Percentiles rank a stretch among this genome's conserved stretches.
These are phyloP conservation scores for Spisula subtruncata DNA, from an alignment of 2,888 invertebrate species.

Conservation along the genomic window DNA sequence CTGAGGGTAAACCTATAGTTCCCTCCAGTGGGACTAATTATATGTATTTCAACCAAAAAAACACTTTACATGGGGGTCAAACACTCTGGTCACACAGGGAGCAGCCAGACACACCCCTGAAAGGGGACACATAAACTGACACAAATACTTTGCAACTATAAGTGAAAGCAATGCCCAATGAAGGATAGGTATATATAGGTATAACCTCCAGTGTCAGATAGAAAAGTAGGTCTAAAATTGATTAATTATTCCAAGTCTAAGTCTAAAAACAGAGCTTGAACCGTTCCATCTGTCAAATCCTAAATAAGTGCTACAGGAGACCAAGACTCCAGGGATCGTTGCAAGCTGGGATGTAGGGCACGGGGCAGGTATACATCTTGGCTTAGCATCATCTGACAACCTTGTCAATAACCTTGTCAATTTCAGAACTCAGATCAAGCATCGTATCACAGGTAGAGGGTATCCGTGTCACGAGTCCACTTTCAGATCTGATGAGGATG, in stretches of 20 bases:
- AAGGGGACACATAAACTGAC: background rate
- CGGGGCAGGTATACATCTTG: background rate
- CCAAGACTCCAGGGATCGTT: background rate
- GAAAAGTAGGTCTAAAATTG: too few species aligned
- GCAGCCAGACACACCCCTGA: background rate
- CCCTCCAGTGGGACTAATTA: too few species aligned
- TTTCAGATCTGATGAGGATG: slow-evolving; percentile 66
- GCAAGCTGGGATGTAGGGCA: background rate
- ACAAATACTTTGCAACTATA: background rate
- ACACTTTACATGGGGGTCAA: background rate
- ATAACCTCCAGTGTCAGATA: background rate
- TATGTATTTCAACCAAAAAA: too few species aligned
- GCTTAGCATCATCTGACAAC: background rate
- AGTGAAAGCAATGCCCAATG: too few species aligned
- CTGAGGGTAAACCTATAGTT: too few species aligned
- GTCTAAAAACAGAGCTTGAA: background rate
- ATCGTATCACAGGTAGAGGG: background rate
- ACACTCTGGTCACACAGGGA: background rate
- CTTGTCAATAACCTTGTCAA: background rate
- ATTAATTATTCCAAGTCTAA: background rate
- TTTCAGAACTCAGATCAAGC: background rate
- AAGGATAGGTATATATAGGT: too few species aligned
- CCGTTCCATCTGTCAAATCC: background rate
- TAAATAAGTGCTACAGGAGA: background rate
- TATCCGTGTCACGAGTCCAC: slow-evolving; percentile 60